These are phyloP conservation scores for Ernsta delagoae DNA, from an alignment of 2,888 invertebrate genomes.

Conservation along the genomic window DNA sequence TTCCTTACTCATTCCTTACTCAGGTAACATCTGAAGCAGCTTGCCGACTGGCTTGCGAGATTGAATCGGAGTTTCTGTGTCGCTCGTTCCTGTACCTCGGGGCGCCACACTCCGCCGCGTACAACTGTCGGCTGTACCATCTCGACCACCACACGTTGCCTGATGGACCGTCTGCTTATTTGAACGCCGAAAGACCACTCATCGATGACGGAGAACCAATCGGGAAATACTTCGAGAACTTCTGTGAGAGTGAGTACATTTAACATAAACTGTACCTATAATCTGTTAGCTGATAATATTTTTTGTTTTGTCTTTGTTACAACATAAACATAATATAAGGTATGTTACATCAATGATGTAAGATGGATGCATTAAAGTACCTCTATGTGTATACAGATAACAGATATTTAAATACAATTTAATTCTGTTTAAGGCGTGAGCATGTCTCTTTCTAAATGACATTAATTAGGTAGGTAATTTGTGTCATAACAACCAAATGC, in stretches of 20 bases:
- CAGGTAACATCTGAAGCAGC: conserved; percentile 94
- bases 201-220: conserved; percentile 96
- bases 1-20: conserved; percentile 35
- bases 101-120: conserved; percentile 91
- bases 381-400: not conserved
- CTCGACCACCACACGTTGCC: conserved; percentile 96
- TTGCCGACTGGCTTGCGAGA: conserved; percentile 95
- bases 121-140: conserved; percentile 97
- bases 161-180: conserved; percentile 95
- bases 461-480: too few species aligned
- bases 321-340: too few species aligned
- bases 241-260: conserved; percentile 91
- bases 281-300: not conserved
- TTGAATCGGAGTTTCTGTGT: conserved; percentile 96
- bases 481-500: not conserved
- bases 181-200: conserved; percentile 94
- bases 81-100: conserved; percentile 92
- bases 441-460: too few species aligned
- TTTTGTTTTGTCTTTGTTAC: too few species aligned
- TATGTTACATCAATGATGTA: too few species aligned
- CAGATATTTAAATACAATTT: not conserved
- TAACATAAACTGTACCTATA: too few species aligned
- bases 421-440: too few species aligned
- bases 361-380: too few species aligned
- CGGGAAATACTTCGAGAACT: conserved; percentile 95